Base-by-base conservation (phyloP, 2,113 vertebrate genomes). In the Oxyruncus cristatus region DNA sequence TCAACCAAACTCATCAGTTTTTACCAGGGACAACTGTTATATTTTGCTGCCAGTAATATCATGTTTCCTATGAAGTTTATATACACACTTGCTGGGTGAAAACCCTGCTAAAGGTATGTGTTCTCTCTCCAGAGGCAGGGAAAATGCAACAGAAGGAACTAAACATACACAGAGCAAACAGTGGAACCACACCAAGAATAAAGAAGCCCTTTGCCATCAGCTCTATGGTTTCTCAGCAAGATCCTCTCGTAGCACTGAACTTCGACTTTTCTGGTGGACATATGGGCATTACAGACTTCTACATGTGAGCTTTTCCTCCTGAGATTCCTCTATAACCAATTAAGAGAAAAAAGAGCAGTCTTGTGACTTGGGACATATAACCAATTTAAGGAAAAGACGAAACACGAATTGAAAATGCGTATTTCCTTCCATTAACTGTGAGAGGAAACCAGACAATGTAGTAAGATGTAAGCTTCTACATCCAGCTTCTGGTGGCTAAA, bases 51-150 rank as follows among this genome's bases (percentile, higher is more conserved):
- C 23, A 49, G 9, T n/a, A 68, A 46, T 27, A 65, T 23, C 13
- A 32, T 2, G 1, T 44, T 72, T 75, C 33, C 44, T 52, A 19
- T 37, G 14, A 75, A 47, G 11, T 55, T 90, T 72, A n/a, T 47
- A 70, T 26, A n/a, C 6, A 27, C 8, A 39, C 6, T 58, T 0
- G 0, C 8, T 56, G 35, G 44, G 44, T 61, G 30, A 92, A 89
- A 91, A 33, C 6, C 9, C 12, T 56, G 35, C 37, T 52, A 32
- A 68, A 19, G 3, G 22, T 26, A 37, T 0, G 0, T 21, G 6
- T n/a, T 14, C 15, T n/a, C 20, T 49, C 3, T 3, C 12, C 15
- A 58, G 33, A 58, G 18, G 33, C 1, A 6, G 26, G 16, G 17
- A 80, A 85, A 93, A 85, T 2, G 6, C 37, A 70, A 30, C 30